These are phyloP conservation scores for Pangasius macronema DNA, from an alignment of 2,797 vertebrate genomes.

Conservation along the genomic window DNA sequence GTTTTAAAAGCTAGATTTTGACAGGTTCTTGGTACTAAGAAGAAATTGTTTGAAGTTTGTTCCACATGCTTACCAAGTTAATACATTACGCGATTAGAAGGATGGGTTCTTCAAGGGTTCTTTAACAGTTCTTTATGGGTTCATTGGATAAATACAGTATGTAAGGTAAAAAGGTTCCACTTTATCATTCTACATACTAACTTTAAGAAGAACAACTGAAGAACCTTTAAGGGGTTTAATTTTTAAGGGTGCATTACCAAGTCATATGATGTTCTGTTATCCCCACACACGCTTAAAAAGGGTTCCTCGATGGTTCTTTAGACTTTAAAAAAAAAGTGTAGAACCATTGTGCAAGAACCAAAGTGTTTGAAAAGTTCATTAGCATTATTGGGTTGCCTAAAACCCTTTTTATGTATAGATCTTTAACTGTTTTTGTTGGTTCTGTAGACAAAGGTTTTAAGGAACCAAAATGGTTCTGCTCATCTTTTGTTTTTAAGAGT, in stretches of 20 bases:
- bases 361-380: not conserved
- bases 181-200: not conserved
- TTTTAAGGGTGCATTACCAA: not conserved
- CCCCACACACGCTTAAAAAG: not conserved
- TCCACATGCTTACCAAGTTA: not conserved
- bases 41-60: not conserved
- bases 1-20: not conserved
- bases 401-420: not conserved
- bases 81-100: not conserved
- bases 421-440: not conserved
- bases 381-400: not conserved
- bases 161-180: not conserved
- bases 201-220: not conserved
- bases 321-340: not conserved
- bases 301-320: not conserved
- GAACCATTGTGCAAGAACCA: no score
- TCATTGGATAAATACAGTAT: not conserved
- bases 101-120: not conserved
- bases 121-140: not conserved
- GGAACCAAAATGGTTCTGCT: not conserved
- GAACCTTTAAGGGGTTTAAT: not conserved
- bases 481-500: not conserved
- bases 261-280: not conserved
- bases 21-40: not conserved
- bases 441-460: not conserved